phyloP scores from a whole-genome alignment of 2,888 invertebrate genomes.

The Chymomyza procnemis region DNA sequence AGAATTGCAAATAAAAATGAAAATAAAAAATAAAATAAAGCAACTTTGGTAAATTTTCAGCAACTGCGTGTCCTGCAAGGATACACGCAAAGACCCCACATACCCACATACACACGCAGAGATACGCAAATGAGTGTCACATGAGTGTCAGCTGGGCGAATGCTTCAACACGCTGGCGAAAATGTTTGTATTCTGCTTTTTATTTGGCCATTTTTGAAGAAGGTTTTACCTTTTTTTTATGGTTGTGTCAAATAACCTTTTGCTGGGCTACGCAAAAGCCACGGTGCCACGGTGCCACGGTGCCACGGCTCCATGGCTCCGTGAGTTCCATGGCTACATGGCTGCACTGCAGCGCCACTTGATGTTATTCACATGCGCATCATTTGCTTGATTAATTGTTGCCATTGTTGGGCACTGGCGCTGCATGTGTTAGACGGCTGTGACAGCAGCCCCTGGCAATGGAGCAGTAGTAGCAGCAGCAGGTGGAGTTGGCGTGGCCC shows the following conservation, averaged over 20 bases:
- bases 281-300: conserved; percentile 9
- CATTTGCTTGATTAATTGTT: conserved; percentile 65
- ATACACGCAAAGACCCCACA: background rate
- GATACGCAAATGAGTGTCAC: conserved; percentile 16
- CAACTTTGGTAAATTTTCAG: background rate
- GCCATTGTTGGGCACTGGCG: conserved; percentile 19
- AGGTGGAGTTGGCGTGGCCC: background rate
- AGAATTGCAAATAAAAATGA: background rate
- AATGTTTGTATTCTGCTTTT: background rate
- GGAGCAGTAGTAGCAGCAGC: too few species aligned
- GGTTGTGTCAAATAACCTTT: conserved; percentile 65
- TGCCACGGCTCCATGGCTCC: conserved; percentile 3
- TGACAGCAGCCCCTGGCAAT: conserved; percentile 7
- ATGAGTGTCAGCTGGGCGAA: conserved; percentile 13
- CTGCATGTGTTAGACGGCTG: conserved; percentile 12
- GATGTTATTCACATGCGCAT: conserved; percentile 39
- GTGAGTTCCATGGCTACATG: background rate
- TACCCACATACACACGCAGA: background rate
- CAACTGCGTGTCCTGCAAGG: background rate
- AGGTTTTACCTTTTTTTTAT: conserved; percentile 51
- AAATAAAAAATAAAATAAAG: background rate
- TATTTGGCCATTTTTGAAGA: conserved; percentile 3
- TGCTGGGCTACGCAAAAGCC: too few species aligned
- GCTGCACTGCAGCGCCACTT: background rate
- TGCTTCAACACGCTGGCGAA: background rate